Evolutionary conservation across 2,888 invertebrate genomes (phyloP), one percentile per base, ranked within the genome.

Genomic region (Brenthis daphne): DNA sequence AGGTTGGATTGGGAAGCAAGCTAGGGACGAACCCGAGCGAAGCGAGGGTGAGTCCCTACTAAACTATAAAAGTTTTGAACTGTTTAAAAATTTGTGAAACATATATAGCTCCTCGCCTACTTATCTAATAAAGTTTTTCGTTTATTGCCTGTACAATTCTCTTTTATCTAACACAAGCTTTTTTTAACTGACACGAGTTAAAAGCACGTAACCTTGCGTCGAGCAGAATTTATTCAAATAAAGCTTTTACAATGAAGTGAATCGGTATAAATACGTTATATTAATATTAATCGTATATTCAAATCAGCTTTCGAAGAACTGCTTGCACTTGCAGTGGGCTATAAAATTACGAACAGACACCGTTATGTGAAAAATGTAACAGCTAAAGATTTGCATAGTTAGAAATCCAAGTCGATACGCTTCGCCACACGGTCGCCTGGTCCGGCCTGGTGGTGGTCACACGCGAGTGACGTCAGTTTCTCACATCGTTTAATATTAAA

Each of bases 341-440:
- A 61, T 61, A 54, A 61, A 48, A 33, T 67, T 61, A 54, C 55
- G 16, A 60, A 61, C 50, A 50, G 2, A 20, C 16, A 67, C 50
- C 20, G 50, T n/a, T 61, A 37, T 67, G 50, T 56, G 48, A 66
- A 61, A 61, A 61, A 55, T 67, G 48, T 56, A 20, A 29, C 16
- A 54, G 53, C 6, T 51, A 61, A 43, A 54, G 24, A 67, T 67
- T 56, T 67, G 43, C 56, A 67, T 61, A 61, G 33, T 55, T 16
- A 61, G 67, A 61, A 61, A 67, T 56, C 37, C 37, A 61, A 67
- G 67, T 24, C 56, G 67, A 61, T 55, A 61, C 33, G 67, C 67
- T 61, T 14, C 55, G 20, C 50, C 50, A 56, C 48, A 33, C 55
- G 61, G 61, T 20, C 53, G 20, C 16, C 37, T 53, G 48, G 48